phyloP scores from a whole-genome alignment of 2,113 vertebrate genomes.

The Tauraco erythrolophus region DNA sequence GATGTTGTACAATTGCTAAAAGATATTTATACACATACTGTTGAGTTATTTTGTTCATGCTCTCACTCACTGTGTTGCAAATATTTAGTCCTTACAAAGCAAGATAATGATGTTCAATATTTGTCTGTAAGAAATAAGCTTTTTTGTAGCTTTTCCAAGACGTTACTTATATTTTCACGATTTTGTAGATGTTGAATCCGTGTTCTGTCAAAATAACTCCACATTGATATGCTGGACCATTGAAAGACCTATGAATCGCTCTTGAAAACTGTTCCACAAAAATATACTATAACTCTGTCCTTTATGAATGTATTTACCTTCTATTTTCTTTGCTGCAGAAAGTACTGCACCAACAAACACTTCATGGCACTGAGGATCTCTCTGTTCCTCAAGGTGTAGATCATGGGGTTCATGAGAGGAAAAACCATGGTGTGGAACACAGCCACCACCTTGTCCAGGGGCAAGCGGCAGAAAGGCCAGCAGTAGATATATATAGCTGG shows the following conservation, averaged over 20 bases:
- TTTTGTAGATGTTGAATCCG: not conserved
- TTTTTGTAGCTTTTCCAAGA: not conserved
- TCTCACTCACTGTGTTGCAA: not conserved
- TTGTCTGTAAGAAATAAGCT: not conserved
- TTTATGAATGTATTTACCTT: not conserved
- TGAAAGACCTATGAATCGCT: not conserved
- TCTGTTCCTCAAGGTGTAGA: slow-evolving; percentile 54
- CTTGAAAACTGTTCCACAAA: not conserved
- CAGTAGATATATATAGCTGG: slow-evolving; percentile 42
- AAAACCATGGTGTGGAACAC: slow-evolving; percentile 42
- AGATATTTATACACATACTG: not conserved
- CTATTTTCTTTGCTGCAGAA: not conserved
- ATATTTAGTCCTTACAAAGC: not conserved
- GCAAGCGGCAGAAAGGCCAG: not conserved
- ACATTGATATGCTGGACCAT: not conserved
- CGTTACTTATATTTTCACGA: not conserved
- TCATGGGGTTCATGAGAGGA: slow-evolving; percentile 42
- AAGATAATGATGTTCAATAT: not conserved
- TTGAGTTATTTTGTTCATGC: not conserved
- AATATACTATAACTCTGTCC: not conserved
- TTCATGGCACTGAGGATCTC: slow-evolving; percentile 28
- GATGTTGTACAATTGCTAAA: not conserved
- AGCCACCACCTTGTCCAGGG: slow-evolving; percentile 25
- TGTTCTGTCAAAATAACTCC: not conserved
- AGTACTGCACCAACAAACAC: not conserved